phyloP scores from a whole-genome alignment of 2,113 vertebrate species.

The Tragelaphus buxtoni region DNA sequence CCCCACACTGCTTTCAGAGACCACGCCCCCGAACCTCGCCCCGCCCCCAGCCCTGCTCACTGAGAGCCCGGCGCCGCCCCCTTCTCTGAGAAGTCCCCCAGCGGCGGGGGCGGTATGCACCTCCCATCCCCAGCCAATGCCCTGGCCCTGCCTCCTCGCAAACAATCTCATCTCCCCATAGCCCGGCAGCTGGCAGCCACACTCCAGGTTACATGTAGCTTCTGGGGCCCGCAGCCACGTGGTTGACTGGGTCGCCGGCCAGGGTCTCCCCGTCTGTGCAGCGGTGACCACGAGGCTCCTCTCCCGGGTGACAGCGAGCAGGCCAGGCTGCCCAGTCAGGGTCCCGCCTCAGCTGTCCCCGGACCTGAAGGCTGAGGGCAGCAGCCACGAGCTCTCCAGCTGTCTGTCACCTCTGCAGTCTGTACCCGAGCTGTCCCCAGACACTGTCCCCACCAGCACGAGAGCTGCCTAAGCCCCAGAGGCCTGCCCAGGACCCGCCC shows the following conservation, averaged over 20 bases:
- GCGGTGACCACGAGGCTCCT: neutral
- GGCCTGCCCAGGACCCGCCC: neutral
- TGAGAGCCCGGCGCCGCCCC: neutral
- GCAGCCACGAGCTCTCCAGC: neutral
- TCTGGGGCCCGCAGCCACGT: neutral
- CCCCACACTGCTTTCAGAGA: too few relatives aligned
- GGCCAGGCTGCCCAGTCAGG: neutral
- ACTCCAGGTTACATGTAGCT: neutral
- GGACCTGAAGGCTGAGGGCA: neutral
- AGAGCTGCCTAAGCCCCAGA: neutral
- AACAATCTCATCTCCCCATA: neutral
- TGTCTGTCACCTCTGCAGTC: neutral
- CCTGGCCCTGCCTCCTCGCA: too few relatives aligned
- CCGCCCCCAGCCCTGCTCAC: neutral
- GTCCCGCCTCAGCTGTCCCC: neutral
- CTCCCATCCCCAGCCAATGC: neutral
- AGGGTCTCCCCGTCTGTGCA: neutral
- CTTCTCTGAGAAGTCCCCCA: neutral
- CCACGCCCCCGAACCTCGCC: too few relatives aligned
- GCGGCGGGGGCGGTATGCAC: too few relatives aligned
- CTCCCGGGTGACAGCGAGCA: neutral
- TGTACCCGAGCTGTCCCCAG: neutral
- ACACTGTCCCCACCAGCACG: neutral
- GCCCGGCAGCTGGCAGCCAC: neutral
- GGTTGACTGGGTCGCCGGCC: neutral